Conservation (phyloP, 2,888 invertebrate genomes). For the Odontomyia ornata region DNA sequence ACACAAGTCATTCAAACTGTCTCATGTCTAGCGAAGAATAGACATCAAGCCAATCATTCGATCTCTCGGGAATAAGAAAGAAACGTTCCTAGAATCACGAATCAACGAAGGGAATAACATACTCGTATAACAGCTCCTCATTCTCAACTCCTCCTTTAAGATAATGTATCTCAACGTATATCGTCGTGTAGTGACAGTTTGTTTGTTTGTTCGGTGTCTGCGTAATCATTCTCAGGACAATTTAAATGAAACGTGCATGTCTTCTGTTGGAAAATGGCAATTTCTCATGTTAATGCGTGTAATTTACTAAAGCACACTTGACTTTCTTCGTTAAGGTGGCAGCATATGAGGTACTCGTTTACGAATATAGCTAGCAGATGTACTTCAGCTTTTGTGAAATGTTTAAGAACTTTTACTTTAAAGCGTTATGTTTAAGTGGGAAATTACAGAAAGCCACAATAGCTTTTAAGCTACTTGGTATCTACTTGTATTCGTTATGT, state of each 20-base stretch:
- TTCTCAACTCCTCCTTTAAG: too few relatives aligned
- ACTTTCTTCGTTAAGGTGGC: background rate
- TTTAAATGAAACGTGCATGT: conserved; percentile 39
- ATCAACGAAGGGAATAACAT: background rate
- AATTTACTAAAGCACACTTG: conserved; percentile 37
- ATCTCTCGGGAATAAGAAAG: background rate
- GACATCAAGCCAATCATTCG: background rate
- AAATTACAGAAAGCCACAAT: conserved; percentile 34
- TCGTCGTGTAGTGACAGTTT: background rate
- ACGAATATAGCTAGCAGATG: background rate
- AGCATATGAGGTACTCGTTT: too few relatives aligned
- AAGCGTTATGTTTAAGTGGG: conserved; percentile 32
- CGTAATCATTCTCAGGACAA: conserved; percentile 35
- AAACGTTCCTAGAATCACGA: background rate
- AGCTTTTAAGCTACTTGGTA: background rate
- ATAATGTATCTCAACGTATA: background rate
- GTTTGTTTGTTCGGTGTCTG: background rate
- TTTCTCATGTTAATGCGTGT: conserved; percentile 44
- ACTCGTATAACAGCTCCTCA: background rate
- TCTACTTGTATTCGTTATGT: too few relatives aligned
- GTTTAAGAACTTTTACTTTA: conserved; percentile 3
- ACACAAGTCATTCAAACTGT: background rate
- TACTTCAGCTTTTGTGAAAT: background rate
- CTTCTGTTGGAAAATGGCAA: conserved; percentile 30
- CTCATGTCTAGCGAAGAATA: conserved; percentile 3